Conservation (phyloP, 2,888 invertebrate species). For the Pogonocherus hispidulus region DNA sequence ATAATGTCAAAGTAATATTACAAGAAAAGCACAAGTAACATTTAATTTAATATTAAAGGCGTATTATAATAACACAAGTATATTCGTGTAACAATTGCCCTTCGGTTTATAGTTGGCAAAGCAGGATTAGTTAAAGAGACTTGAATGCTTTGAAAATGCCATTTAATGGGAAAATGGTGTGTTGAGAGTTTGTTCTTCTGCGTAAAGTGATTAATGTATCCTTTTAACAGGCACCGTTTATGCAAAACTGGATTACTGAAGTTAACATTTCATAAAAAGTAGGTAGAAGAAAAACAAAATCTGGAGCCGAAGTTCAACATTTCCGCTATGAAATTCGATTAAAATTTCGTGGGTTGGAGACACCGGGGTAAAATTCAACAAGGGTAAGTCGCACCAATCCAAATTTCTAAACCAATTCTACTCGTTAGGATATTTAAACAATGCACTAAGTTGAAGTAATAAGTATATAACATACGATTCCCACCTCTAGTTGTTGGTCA, state of each 20-base stretch:
- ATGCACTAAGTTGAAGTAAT: no score
- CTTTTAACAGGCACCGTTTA: not conserved
- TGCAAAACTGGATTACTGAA: not conserved
- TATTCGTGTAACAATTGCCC: conserved; percentile 12
- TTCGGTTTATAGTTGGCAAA: conserved; percentile 17
- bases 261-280: not conserved
- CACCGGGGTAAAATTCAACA: no score
- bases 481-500: no score
- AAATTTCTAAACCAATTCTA: no score
- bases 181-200: not conserved
- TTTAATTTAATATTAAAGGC: conserved; percentile 20
- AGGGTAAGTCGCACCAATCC: no score
- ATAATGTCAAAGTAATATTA: conserved; percentile 8
- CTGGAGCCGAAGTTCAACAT: no score
- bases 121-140: conserved; percentile 13
- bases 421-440: no score
- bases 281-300: no score
- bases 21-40: not conserved
- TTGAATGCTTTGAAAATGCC: not conserved
- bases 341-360: no score
- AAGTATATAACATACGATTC: no score
- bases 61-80: not conserved
- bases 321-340: no score
- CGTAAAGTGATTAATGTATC: conserved; percentile 1
- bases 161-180: conserved; percentile 4